These are phyloP conservation scores for Sarcophaga caerulescens DNA, from an alignment of 2,888 invertebrate genomes.

Conservation along the genomic window DNA sequence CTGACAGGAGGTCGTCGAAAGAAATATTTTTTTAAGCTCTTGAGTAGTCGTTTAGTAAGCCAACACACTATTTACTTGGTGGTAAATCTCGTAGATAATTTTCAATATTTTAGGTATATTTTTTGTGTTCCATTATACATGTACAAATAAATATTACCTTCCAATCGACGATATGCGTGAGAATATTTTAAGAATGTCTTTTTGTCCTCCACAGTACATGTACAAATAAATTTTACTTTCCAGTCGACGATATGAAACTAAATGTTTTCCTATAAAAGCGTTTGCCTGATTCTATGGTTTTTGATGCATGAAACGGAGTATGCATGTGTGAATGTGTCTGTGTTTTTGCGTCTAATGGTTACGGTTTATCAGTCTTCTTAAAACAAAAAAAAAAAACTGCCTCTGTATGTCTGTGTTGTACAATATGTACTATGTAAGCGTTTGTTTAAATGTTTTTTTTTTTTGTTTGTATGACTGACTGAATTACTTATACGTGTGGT, in stretches of 20 bases:
- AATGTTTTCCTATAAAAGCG: conserved; percentile 19
- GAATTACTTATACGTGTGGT: conserved; percentile 54
- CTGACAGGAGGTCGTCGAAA: no score
- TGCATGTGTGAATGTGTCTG: neutral
- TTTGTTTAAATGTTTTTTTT: neutral
- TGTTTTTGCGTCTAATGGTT: neutral
- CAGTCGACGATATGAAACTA: neutral
- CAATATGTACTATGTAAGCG: neutral
- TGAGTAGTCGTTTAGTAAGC: no score
- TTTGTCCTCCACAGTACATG: neutral
- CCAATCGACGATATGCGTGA: neutral
- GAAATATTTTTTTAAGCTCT: no score
- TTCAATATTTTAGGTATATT: no score
- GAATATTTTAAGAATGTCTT: neutral
- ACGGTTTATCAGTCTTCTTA: conserved; percentile 30
- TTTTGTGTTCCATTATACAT: neutral
- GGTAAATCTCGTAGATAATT: no score
- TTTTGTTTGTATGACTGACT: conserved; percentile 5
- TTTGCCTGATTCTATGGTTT: neutral
- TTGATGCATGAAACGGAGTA: neutral
- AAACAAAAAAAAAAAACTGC: neutral
- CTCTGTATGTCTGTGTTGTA: neutral
- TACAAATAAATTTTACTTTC: neutral
- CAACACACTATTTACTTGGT: no score
- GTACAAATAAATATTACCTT: neutral